Evolutionary conservation across 2,797 vertebrate species (phyloP).

Genomic region (Centroberyx gerrardi): DNA sequence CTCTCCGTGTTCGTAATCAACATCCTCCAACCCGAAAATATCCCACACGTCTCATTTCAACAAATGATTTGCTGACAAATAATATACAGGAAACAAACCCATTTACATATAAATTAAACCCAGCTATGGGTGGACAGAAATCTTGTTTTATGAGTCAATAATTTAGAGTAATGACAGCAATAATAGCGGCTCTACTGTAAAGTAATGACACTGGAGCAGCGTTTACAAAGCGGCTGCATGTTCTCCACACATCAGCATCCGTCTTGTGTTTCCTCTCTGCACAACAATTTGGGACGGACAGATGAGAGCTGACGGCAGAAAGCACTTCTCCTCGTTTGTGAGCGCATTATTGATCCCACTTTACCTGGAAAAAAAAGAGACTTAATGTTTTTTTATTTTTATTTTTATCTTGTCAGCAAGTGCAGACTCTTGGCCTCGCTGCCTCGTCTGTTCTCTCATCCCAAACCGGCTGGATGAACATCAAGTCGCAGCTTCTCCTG

Average conservation of each 20-base stretch:
- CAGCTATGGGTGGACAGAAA: conserved; percentile 54
- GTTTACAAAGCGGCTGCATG: conserved; percentile 50
- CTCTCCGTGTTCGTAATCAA: conserved; percentile 64
- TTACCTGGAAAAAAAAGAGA: conserved; percentile 12
- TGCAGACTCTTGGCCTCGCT: conserved; percentile 14
- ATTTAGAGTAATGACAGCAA: conserved; percentile 79
- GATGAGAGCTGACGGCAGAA: conserved; percentile 30
- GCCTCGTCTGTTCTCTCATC: conserved; percentile 37
- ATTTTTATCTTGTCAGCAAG: conserved; percentile 40
- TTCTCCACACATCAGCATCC: conserved; percentile 53
- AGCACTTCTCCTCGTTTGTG: conserved; percentile 38
- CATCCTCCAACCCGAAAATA: conserved; percentile 61
- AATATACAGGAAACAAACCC: conserved; percentile 67
- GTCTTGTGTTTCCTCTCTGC: conserved; percentile 31
- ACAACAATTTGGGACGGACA: conserved; percentile 23
- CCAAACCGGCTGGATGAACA: conserved; percentile 25
- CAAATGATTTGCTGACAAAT: conserved; percentile 79
- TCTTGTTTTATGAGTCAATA: conserved; percentile 71
- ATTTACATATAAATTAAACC: conserved; percentile 85
- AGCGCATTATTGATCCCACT: conserved; percentile 50
- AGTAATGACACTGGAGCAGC: conserved; percentile 67
- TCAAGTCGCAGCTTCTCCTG: not conserved
- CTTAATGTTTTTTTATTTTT: conserved; percentile 18
- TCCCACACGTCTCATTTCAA: conserved; percentile 69
- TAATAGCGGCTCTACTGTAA: conserved; percentile 70